These are phyloP conservation scores for Callipepla californica DNA, from an alignment of 2,113 vertebrate species.

Conservation along the genomic window DNA sequence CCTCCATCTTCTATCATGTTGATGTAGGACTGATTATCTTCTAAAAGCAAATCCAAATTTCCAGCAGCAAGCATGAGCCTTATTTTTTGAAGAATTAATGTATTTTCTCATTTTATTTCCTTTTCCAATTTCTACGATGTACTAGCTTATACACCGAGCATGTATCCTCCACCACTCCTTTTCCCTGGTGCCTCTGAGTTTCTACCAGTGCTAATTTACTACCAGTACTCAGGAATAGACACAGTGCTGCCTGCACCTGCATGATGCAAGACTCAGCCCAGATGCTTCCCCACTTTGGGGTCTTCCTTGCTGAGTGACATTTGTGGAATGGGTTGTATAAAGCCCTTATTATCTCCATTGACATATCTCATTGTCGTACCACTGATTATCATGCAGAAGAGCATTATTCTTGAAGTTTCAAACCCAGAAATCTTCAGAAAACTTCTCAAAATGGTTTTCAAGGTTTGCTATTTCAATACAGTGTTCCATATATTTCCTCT, in stretches of 20 bases:
- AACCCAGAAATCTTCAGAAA: neutral
- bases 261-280: rapidly evolving
- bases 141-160: rapidly evolving
- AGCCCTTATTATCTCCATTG: rapidly evolving
- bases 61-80: neutral
- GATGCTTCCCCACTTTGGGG: rapidly evolving
- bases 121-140: neutral
- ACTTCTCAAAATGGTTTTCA: rapidly evolving
- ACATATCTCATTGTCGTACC: neutral
- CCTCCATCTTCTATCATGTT: neutral
- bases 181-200: neutral
- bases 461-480: neutral
- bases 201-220: neutral
- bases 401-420: neutral
- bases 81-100: neutral
- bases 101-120: rapidly evolving
- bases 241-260: neutral
- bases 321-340: neutral
- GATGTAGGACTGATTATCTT: neutral
- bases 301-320: too few species aligned
- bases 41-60: neutral
- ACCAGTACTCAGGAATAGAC: too few species aligned
- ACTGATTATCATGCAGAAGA: neutral
- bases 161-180: rapidly evolving
- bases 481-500: neutral